Percentiles rank a stretch among this genome's conserved stretches.
Conservation (phyloP, 2,113 vertebrate species). For the Empidonax traillii region DNA sequence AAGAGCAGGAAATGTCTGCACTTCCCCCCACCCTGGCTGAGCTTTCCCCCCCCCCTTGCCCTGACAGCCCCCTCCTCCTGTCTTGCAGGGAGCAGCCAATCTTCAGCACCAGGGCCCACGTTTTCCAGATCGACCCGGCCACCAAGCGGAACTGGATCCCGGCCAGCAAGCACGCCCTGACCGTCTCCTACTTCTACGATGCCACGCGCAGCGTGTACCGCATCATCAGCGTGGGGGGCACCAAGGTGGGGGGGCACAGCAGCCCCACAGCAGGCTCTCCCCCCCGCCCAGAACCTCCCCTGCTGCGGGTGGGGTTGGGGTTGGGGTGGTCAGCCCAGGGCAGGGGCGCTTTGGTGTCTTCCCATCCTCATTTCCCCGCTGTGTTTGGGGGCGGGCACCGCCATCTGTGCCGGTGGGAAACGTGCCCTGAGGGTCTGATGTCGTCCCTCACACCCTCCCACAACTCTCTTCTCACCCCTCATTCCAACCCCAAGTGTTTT, state of each 20-base stretch:
- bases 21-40: neutral
- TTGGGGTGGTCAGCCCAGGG: no score
- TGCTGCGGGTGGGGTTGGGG: no score
- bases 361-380: no score
- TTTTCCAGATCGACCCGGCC: slow-evolving; percentile 94
- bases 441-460: no score
- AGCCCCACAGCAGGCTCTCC: neutral
- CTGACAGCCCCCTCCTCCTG: neutral
- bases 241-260: slow-evolving; percentile 80
- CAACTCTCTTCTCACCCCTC: neutral
- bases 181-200: slow-evolving; percentile 96
- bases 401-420: neutral
- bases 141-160: slow-evolving; percentile 98
- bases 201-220: slow-evolving; percentile 89
- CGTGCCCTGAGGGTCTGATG: neutral
- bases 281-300: neutral
- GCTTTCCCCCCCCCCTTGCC: neutral
- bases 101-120: slow-evolving; percentile 93
- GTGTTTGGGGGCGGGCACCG: no score
- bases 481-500: neutral
- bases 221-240: slow-evolving; percentile 97
- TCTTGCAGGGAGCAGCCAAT: slow-evolving; percentile 91
- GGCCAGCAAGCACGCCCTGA: slow-evolving; percentile 92
- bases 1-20: rapidly evolving
- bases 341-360: no score